phyloP scores from a whole-genome alignment of 1,140 invertebrate species.

The Sipha flava region DNA sequence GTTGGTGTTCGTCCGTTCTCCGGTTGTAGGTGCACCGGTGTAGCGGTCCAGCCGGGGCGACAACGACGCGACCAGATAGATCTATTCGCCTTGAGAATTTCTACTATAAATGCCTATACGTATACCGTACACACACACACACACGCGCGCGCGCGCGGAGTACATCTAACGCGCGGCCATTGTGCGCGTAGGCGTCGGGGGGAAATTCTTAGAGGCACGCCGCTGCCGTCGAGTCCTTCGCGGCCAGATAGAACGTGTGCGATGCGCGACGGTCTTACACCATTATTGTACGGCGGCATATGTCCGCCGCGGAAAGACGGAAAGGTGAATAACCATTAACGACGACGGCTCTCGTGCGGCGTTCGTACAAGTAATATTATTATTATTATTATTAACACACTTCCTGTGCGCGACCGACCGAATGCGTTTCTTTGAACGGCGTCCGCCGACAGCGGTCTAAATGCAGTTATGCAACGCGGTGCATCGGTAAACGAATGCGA shows the following conservation, averaged over 20 bases:
- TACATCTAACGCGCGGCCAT: no score
- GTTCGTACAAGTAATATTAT: neutral
- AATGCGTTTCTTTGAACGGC: neutral
- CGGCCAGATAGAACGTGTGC: no score
- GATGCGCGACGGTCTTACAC: neutral
- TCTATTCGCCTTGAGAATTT: constrained; percentile 27
- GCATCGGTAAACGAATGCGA: no score
- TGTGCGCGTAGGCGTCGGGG: constrained; percentile 14
- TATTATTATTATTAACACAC: neutral
- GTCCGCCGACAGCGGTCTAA: neutral
- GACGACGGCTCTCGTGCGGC: neutral
- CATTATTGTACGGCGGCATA: neutral
- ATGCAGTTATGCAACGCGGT: no score
- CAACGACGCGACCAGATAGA: neutral
- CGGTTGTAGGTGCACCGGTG: no score
- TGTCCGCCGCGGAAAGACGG: neutral
- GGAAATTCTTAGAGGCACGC: neutral
- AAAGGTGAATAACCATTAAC: constrained; percentile 22
- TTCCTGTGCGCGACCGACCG: neutral
- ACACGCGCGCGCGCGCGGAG: no score
- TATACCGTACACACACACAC: no score
- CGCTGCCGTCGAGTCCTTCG: neutral
- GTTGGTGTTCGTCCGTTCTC: neutral
- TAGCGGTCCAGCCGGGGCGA: neutral
- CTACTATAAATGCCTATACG: no score